Base-by-base conservation (phyloP, 1,140 invertebrate species). In the Idris sp. region DNA sequence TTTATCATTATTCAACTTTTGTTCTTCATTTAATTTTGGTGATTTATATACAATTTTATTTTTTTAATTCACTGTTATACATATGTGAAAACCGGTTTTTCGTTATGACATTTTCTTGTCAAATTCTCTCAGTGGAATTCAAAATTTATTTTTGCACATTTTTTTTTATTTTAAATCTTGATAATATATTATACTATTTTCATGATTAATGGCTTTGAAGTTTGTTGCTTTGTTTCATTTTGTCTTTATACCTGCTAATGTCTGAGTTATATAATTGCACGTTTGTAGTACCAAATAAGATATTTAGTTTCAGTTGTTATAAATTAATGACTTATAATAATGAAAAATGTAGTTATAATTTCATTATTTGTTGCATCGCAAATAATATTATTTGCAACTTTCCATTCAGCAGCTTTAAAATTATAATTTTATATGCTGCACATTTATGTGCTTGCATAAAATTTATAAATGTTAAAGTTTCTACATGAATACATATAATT, bases 1-100 rank as follows among this genome's bases (percentile, higher is more conserved):
- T 61, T 61, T 49, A 49, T 61, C 26, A 46, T 64, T 64, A 35
- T 51, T 35, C 43, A 26, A 51, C 43, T 64, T 33, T 51, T 61
- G 7, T 22, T 31, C 16, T 4, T 8, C 2, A 4, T n/a, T n/a
- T n/a, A n/a, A n/a, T n/a, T n/a, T n/a, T n/a, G n/a, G n/a, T n/a
- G n/a, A n/a, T n/a, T n/a, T n/a, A n/a, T n/a, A n/a, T n/a, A n/a
- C n/a, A n/a, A n/a, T n/a, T n/a, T n/a, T n/a, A n/a, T n/a, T n/a
- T n/a, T n/a, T n/a, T n/a, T n/a, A n/a, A n/a, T n/a, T n/a, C n/a
- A n/a, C 49, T 61, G 43, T 49, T 49, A 31, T 49, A 49, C 36
- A 41, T 4, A 22, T 9, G 11, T 31, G 14, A 19, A 30, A 49
- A 48, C 56, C 43, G 56, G 44, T 49, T 48, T 38, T 14, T 10